Evolutionary conservation across 2,113 vertebrate species (phyloP).

Genomic region (Sander vitreus): DNA sequence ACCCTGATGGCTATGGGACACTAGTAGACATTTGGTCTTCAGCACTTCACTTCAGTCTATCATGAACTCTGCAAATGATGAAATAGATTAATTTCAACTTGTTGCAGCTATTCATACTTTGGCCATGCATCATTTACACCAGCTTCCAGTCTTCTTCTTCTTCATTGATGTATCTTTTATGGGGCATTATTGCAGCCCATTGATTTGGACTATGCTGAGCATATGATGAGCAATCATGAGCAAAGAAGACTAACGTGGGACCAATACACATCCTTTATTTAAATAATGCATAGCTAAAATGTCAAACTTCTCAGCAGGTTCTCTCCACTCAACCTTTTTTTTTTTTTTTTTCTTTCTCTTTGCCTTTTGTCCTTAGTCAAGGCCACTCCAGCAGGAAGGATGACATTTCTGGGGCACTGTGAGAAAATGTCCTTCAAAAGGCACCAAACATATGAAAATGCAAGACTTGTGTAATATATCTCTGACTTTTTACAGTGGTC

Average conservation of each 20-base stretch:
- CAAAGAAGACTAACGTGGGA: neutral
- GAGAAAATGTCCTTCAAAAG: slow-evolving; percentile 60
- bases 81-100: neutral
- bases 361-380: slow-evolving; percentile 61
- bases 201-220: neutral
- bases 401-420: slow-evolving; percentile 72
- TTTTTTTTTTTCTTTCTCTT: slow-evolving; percentile 33
- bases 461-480: slow-evolving; percentile 42
- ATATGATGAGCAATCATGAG: neutral
- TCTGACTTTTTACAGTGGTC: slow-evolving; percentile 47
- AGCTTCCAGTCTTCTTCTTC: neutral
- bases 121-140: neutral
- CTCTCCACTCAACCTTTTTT: slow-evolving; percentile 11
- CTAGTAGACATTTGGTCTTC: neutral
- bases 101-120: neutral
- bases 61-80: neutral
- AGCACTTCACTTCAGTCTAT: neutral
- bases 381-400: slow-evolving; percentile 58
- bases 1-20: neutral
- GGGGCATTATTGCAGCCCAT: neutral
- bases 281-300: neutral
- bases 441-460: slow-evolving; percentile 27
- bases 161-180: neutral
- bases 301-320: slow-evolving; percentile 4
- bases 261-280: neutral